These are phyloP conservation scores for Petaurus breviceps DNA, from an alignment of 2,113 vertebrate species.

Conservation along the genomic window DNA sequence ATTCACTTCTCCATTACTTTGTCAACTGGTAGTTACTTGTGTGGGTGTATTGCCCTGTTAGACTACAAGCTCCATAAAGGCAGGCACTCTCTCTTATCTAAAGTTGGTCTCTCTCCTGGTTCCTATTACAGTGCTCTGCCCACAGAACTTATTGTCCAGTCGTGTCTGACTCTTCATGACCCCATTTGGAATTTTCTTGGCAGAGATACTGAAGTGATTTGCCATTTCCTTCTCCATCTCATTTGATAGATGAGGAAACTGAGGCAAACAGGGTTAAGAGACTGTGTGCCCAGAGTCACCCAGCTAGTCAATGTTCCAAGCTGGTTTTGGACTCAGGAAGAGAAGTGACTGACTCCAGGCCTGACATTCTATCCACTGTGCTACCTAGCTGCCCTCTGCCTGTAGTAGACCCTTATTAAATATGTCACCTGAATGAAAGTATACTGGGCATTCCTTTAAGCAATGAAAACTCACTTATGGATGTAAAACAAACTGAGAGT, in stretches of 20 bases:
- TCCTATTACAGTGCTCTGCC: neutral
- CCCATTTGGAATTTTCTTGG: neutral
- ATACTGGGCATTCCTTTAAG: neutral
- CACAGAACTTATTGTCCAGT: neutral
- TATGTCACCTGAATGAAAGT: neutral
- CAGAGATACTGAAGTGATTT: neutral
- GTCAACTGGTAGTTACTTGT: neutral
- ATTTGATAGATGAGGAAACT: neutral
- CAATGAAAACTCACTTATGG: neutral
- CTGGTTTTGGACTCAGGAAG: neutral
- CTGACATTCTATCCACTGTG: no score
- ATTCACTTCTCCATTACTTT: neutral
- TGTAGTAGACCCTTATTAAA: neutral
- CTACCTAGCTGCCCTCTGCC: no score
- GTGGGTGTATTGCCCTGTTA: neutral
- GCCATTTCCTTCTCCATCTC: neutral
- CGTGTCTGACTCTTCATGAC: neutral
- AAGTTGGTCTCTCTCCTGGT: neutral
- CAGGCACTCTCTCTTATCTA: neutral
- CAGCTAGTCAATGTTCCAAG: neutral
- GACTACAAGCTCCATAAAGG: neutral
- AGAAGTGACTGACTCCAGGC: neutral
- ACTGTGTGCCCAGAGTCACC: neutral
- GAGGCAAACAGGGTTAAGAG: neutral
- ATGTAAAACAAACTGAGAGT: neutral